Conservation (phyloP, 2,113 vertebrate species). For the Seriola quinqueradiata region DNA sequence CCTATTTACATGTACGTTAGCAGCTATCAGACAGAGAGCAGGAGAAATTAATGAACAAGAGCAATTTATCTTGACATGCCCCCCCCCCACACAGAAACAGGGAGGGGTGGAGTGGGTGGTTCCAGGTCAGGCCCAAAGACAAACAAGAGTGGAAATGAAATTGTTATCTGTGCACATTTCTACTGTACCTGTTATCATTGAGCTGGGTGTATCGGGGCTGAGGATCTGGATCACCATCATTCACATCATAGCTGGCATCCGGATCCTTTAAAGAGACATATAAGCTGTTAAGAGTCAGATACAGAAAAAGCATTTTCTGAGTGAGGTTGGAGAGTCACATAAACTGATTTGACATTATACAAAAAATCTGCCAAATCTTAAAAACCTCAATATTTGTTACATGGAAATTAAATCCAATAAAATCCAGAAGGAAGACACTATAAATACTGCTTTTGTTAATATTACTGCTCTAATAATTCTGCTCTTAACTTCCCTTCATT, state of each 20-base stretch:
- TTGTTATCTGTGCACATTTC: background rate
- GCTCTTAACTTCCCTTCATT: slow-evolving; percentile 3
- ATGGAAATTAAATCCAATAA: background rate
- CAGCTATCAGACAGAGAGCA: slow-evolving; percentile 13
- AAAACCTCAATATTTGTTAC: background rate
- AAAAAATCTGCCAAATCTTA: background rate
- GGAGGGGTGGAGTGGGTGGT: background rate
- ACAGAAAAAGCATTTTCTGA: background rate
- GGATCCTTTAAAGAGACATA: slow-evolving; percentile 76
- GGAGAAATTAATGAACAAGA: slow-evolving; percentile 40
- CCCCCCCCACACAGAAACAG: background rate
- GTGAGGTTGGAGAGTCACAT: background rate
- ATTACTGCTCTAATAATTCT: background rate
- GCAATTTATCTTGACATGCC: slow-evolving; percentile 24
- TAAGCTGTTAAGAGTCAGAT: background rate
- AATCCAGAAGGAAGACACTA: background rate
- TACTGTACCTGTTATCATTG: slow-evolving; percentile 91
- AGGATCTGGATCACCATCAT: slow-evolving; percentile 95
- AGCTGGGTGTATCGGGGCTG: slow-evolving; percentile 98
- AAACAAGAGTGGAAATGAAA: slow-evolving; percentile 19
- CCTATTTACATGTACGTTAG: slow-evolving; percentile 3
- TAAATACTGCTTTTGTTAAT: too few relatives aligned
- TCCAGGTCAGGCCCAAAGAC: background rate
- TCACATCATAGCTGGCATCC: slow-evolving; percentile 97
- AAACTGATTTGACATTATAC: background rate